A percentile compares a stretch with the other conserved stretches of the same genome.
phyloP scores from a whole-genome alignment of 2,888 invertebrate species.

The Mellilla xanthometata region DNA sequence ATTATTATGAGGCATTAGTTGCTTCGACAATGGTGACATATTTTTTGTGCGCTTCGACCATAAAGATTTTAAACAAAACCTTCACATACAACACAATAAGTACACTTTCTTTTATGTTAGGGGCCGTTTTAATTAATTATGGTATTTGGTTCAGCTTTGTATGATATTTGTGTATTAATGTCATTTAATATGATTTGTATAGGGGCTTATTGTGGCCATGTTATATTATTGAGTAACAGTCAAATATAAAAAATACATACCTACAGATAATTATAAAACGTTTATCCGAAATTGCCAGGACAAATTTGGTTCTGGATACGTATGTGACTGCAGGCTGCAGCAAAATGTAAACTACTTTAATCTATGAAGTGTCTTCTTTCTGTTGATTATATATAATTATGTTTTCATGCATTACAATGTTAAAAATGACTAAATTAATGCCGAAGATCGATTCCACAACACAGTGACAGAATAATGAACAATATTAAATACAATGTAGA shows the following conservation, averaged over 20 bases:
- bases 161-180: slow-evolving; percentile 15
- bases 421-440: slow-evolving; percentile 9
- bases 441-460: slow-evolving; percentile 2
- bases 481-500: slow-evolving; percentile 23
- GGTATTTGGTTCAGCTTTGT: slow-evolving; percentile 17
- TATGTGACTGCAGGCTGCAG: too few relatives aligned
- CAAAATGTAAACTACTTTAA: too few relatives aligned
- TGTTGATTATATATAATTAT: too few relatives aligned
- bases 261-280: too few relatives aligned
- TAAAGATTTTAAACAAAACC: slow-evolving; percentile 55
- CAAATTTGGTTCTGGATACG: too few relatives aligned
- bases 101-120: slow-evolving; percentile 41
- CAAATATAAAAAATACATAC: too few relatives aligned
- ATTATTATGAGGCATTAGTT: slow-evolving; percentile 71
- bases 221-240: too few relatives aligned
- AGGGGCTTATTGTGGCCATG: background rate
- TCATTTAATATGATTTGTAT: slow-evolving; percentile 19
- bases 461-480: slow-evolving; percentile 17
- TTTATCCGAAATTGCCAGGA: too few relatives aligned
- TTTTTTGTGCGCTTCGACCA: slow-evolving; percentile 60
- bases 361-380: too few relatives aligned
- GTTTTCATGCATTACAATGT: too few relatives aligned
- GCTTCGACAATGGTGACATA: slow-evolving; percentile 65
- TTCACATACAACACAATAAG: slow-evolving; percentile 36
- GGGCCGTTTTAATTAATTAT: slow-evolving; percentile 53